These are phyloP conservation scores for Shargacucullia verbasci DNA, from an alignment of 2,888 invertebrate genomes.

Conservation along the genomic window DNA sequence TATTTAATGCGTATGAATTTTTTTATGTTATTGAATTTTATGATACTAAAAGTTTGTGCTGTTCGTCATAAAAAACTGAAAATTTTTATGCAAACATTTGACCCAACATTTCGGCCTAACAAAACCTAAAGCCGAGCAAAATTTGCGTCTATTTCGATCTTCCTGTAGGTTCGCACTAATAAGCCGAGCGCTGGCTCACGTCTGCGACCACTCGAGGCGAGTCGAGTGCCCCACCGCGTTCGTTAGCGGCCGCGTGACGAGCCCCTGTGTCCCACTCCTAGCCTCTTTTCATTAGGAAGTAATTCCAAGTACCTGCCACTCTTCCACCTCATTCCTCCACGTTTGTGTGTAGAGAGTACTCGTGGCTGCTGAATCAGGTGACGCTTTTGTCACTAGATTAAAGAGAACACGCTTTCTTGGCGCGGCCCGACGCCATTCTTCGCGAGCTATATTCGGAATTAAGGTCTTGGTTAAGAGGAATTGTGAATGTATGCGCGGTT, in stretches of 20 bases:
- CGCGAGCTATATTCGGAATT: conserved; percentile 82
- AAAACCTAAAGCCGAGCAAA: conserved; percentile 32
- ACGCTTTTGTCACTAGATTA: conserved; percentile 89
- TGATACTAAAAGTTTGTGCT: too few species aligned
- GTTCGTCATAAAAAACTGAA: too few species aligned
- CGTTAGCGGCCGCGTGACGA: conserved; percentile 86
- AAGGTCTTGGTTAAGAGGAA: conserved; percentile 69
- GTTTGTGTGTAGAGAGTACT: conserved; percentile 83
- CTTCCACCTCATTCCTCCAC: conserved; percentile 87
- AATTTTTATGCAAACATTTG: neutral
- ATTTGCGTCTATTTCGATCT: conserved; percentile 49
- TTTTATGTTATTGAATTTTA: too few species aligned
- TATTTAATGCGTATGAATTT: neutral
- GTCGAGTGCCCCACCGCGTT: conserved; percentile 82
- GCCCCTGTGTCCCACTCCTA: conserved; percentile 81
- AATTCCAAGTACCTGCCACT: conserved; percentile 87
- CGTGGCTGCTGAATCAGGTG: conserved; percentile 85
- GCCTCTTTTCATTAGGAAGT: conserved; percentile 89
- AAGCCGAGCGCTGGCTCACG: conserved; percentile 69
- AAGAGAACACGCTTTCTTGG: conserved; percentile 86
- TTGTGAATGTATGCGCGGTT: conserved; percentile 54
- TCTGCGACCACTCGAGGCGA: conserved; percentile 71
- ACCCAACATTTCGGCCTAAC: neutral
- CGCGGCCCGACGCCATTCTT: conserved; percentile 68
- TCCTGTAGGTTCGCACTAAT: conserved; percentile 63